phyloP scores from a whole-genome alignment of 2,888 invertebrate species.

The Ormyrus nitidulus region DNA sequence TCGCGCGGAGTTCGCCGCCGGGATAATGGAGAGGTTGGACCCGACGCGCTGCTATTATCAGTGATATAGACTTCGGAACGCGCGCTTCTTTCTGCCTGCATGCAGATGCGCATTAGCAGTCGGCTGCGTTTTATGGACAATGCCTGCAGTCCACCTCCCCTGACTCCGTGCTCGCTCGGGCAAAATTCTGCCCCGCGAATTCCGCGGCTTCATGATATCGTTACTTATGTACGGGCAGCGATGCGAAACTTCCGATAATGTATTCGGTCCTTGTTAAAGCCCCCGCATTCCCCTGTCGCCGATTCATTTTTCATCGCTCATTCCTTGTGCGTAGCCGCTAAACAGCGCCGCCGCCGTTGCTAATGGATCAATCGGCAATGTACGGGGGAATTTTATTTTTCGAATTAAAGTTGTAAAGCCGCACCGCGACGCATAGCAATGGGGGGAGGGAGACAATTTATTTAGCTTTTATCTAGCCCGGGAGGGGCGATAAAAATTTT shows the following conservation, averaged over 20 bases:
- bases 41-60: background rate
- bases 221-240: slow-evolving; percentile 50
- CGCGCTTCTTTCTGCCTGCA: background rate
- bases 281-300: background rate
- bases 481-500: too few species aligned
- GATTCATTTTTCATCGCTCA: slow-evolving; percentile 32
- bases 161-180: slow-evolving; percentile 11
- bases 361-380: too few species aligned
- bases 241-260: slow-evolving; percentile 50
- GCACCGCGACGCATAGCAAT: too few species aligned
- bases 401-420: too few species aligned
- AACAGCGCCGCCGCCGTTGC: too few species aligned
- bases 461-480: too few species aligned
- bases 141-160: slow-evolving; percentile 24
- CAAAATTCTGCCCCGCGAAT: slow-evolving; percentile 48
- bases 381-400: too few species aligned
- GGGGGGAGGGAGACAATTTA: too few species aligned
- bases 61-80: background rate
- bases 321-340: background rate
- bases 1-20: background rate
- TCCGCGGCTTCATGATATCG: slow-evolving; percentile 46
- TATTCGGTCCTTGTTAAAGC: slow-evolving; percentile 12
- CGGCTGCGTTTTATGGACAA: slow-evolving; percentile 11
- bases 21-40: too few species aligned
- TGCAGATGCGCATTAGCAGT: background rate